Percentiles rank a stretch among this genome's conserved stretches.
Evolutionary conservation across 2,888 invertebrate genomes (phyloP).

Genomic region (Dastarcus helophoroides): DNA sequence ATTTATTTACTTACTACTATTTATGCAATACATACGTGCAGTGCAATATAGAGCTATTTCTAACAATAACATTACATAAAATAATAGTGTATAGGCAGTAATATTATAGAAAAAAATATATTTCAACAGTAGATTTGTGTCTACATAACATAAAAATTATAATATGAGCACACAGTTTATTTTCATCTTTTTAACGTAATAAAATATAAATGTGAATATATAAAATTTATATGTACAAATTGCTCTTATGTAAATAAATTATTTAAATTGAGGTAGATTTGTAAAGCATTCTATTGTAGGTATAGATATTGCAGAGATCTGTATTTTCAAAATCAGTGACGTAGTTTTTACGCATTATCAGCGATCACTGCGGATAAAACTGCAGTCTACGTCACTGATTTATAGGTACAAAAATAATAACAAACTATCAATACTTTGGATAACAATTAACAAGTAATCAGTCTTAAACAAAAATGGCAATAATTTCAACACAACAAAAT

Average conservation of each 20-base stretch:
- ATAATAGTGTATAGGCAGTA: slow-evolving; percentile 17
- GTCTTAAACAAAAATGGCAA: slow-evolving; percentile 39
- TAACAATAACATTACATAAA: slow-evolving; percentile 34
- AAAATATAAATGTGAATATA: slow-evolving; percentile 11
- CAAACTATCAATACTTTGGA: slow-evolving; percentile 31
- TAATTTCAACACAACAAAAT: slow-evolving; percentile 21
- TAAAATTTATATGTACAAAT: slow-evolving; percentile 23
- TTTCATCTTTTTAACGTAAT: slow-evolving; percentile 23
- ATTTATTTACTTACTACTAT: slow-evolving; percentile 26
- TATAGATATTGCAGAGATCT: slow-evolving; percentile 3
- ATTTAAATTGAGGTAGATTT: slow-evolving; percentile 10
- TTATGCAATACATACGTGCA: slow-evolving; percentile 35
- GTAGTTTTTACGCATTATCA: too few species aligned
- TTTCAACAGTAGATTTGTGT: slow-evolving; percentile 20
- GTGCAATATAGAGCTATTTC: slow-evolving; percentile 33
- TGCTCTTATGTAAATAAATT: slow-evolving; percentile 19
- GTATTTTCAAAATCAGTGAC: slow-evolving; percentile 3
- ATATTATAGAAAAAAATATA: slow-evolving; percentile 27
- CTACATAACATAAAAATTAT: slow-evolving; percentile 22
- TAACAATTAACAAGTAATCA: slow-evolving; percentile 30
- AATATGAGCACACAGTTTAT: slow-evolving; percentile 24
- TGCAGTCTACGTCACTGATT: slow-evolving; percentile 2
- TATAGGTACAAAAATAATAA: slow-evolving; percentile 13
- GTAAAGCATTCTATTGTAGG: slow-evolving; percentile 7
- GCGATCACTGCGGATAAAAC: too few species aligned